Evolutionary conservation across 2,113 vertebrate genomes (phyloP), one percentile per base, ranked within the genome.

Genomic region (Cranoglanis bouderius): DNA sequence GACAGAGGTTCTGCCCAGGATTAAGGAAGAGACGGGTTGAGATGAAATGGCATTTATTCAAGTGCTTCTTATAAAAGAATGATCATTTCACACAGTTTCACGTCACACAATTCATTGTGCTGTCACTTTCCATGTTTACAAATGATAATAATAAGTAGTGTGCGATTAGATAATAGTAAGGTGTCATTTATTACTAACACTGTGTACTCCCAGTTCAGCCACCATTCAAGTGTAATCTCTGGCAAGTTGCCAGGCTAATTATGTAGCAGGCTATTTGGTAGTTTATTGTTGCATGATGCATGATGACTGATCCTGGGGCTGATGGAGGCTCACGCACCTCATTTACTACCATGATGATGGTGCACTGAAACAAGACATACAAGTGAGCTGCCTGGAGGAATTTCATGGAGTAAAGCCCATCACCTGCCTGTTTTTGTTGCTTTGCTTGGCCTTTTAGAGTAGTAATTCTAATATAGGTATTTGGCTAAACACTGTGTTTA

Each of bases 221-320:
- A 72, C 21, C 40, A 5, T 46, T 77, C 40, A 40, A 26, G 43
- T 13, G 13, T 49, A 29, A 51, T 78, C 70, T 72, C 32, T 72
- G 43, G 43, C 75, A 51, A n/a, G 26, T 80, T 40, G 70, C 35
- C 35, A 40, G 35, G 7, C 75, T n/a, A 16, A 51, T 80, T 80
- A 82, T 38, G 40, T 82, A 55, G 78, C n/a, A 57, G 24, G 19
- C 53, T 21, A 82, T 82, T 57, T 82, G 29, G 29, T 32, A 82
- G 80, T 19, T 55, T 57, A 82, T 84, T 84, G 83, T 84, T 65
- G 40, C 40, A 51, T 84, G 83, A 65, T 84, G 83, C 49, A 61
- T 43, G 59, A 63, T 63, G 0, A 40, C 57, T 26, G 67, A 61
- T 65, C 40, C 29, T 67, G 83, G 6, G 61, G 14, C 26, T 84